These are phyloP conservation scores for Conchocele bisecta DNA, from an alignment of 2,888 invertebrate genomes.

Conservation along the genomic window DNA sequence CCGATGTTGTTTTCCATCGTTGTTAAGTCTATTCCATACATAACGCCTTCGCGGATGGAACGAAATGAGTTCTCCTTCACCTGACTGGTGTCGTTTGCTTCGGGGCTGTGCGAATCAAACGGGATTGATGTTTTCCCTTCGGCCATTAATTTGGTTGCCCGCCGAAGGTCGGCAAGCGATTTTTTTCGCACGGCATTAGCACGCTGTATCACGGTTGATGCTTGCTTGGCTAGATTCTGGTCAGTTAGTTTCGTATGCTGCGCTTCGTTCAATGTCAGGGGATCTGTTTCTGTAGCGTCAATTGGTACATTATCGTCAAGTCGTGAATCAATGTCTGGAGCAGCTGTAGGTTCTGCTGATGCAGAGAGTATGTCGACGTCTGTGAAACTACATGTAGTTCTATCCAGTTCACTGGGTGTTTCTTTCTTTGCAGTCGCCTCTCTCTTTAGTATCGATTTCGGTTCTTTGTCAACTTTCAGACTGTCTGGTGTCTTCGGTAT, in stretches of 20 bases:
- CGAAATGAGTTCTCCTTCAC: conserved; percentile 42
- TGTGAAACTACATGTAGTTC: too few species aligned
- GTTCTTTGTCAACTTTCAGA: not conserved
- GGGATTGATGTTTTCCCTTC: conserved; percentile 55
- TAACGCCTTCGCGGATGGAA: conserved; percentile 38
- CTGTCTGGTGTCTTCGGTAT: not conserved
- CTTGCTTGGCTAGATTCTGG: too few species aligned
- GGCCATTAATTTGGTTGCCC: conserved; percentile 28
- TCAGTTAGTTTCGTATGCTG: too few species aligned
- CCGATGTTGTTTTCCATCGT: conserved; percentile 67
- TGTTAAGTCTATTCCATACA: conserved; percentile 50
- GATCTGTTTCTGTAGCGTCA: too few species aligned
- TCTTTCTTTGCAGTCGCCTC: too few species aligned
- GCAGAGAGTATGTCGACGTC: too few species aligned
- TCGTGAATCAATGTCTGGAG: too few species aligned
- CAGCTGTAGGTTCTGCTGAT: too few species aligned
- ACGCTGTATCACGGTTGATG: not conserved
- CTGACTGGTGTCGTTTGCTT: conserved; percentile 53
- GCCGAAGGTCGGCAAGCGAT: conserved; percentile 21
- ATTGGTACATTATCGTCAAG: too few species aligned
- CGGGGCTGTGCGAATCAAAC: conserved; percentile 66
- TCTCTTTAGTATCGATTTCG: not conserved
- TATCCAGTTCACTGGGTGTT: too few species aligned
- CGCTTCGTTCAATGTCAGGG: too few species aligned
- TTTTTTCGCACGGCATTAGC: conserved; percentile 31